Evolutionary conservation across 1,140 invertebrate genomes (phyloP).

Genomic region (Apis dorsata): DNA sequence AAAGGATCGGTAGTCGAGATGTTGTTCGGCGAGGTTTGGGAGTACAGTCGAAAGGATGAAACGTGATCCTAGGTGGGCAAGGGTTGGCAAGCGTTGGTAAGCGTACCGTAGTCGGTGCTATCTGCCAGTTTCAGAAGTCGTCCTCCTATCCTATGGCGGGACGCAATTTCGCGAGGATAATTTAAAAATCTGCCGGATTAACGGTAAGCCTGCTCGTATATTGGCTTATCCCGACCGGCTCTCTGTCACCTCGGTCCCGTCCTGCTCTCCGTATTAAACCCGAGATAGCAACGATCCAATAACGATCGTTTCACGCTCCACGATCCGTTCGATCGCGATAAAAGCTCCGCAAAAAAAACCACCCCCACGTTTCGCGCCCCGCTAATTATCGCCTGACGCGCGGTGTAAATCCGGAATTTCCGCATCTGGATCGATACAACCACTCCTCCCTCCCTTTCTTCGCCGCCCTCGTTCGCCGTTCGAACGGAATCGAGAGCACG

Average conservation of each 20-base stretch:
- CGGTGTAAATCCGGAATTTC: slow-evolving; percentile 41
- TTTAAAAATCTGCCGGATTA: slow-evolving; percentile 73
- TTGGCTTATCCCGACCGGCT: slow-evolving; percentile 40
- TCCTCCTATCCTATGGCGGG: slow-evolving; percentile 56
- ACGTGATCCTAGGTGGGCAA: slow-evolving; percentile 69
- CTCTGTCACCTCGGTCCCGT: slow-evolving; percentile 22
- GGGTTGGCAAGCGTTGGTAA: slow-evolving; percentile 66
- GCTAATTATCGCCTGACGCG: slow-evolving; percentile 29
- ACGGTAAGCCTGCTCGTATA: slow-evolving; percentile 47
- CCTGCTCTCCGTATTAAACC: slow-evolving; percentile 34
- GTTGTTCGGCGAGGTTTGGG: slow-evolving; percentile 26
- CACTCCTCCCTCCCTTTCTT: neutral
- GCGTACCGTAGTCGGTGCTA: slow-evolving; percentile 63
- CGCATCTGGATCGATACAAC: neutral
- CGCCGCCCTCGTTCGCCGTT: neutral
- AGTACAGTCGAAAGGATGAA: slow-evolving; percentile 69
- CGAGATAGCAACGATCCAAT: slow-evolving; percentile 30
- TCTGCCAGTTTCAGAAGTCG: slow-evolving; percentile 70
- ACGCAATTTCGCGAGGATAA: slow-evolving; percentile 67
- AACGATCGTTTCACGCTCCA: slow-evolving; percentile 20
- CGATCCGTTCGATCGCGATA: slow-evolving; percentile 48
- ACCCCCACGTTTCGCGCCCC: neutral
- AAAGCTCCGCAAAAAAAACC: slow-evolving; percentile 22
- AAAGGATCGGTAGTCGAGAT: neutral
- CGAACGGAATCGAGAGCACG: slow-evolving; percentile 32